Evolutionary conservation across 2,888 invertebrate genomes (phyloP), one percentile per base, ranked within the genome.

Genomic region (Maniola hyperantus): DNA sequence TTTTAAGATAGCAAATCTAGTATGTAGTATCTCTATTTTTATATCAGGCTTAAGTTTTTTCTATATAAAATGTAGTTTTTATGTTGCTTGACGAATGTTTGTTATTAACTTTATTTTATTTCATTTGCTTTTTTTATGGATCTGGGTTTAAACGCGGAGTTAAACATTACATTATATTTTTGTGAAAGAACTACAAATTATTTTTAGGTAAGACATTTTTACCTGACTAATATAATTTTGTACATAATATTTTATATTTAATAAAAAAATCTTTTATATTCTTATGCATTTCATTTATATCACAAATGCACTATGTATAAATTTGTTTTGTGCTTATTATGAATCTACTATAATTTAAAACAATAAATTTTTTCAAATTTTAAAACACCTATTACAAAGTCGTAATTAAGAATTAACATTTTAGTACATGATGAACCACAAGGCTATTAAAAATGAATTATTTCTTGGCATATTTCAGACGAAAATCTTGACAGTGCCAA

Each of bases 171-270:
- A 20, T 10, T 20, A 8, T 57, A 11, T 36, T 53, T 15, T 55
- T 55, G 55, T 55, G 11, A 55, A 57, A 20, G 7, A 20, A 39
- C 42, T 42, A 57, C 20, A 51, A 44, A 51, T 46, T 64, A 39
- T 60, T 54, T 51, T 62, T 69, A 57, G 44, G 39, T 65, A 62
- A 68, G 66, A 65, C 54, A 66, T 69, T 53, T 69, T 65, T 70
- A 68, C 67, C 65, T 68, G 68, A 69, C 65, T 70, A 70, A 68
- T 68, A 15, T 66, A 63, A 67, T 72, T 71, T 71, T 72, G 72
- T 72, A 72, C 67, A 72, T 72, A 72, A 72, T 72, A 72, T 67
- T 72, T 72, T 72, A 64, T 72, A 70, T 62, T 54, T 46, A n/a
- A 46, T 46, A 46, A 46, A 15, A n/a, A 46, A 46, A 7, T 7